Conservation (phyloP, 2,797 vertebrate species). For the Buphagus erythrorhynchus region DNA sequence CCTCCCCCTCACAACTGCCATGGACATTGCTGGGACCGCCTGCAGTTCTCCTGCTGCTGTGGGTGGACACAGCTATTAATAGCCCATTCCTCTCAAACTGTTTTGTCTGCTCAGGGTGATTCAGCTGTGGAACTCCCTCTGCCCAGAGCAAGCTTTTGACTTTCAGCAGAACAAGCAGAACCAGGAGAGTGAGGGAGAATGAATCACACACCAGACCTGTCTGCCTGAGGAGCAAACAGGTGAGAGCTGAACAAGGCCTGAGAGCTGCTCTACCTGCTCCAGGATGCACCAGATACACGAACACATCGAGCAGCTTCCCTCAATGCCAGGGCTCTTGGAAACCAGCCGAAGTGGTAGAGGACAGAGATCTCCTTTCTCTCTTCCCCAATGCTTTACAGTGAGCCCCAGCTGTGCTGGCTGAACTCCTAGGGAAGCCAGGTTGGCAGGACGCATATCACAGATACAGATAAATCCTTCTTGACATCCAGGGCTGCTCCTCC, state of each 20-base stretch:
- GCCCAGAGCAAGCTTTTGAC: not conserved
- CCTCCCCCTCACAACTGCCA: not conserved
- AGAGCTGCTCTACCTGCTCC: not conserved
- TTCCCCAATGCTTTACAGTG: not conserved
- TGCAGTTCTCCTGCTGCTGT: not conserved
- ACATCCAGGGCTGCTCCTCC: not conserved
- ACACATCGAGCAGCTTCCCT: not conserved
- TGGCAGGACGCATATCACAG: not conserved
- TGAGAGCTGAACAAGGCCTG: not conserved
- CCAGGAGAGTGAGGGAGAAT: not conserved
- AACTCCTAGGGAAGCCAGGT: not conserved
- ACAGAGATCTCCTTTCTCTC: not conserved
- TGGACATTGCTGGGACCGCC: not conserved
- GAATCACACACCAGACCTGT: not conserved
- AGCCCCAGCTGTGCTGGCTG: not conserved
- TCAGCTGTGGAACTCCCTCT: not conserved
- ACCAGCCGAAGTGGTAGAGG: not conserved
- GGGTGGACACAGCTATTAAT: slow-evolving; percentile 23
- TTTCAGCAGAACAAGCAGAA: not conserved
- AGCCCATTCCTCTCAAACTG: not conserved
- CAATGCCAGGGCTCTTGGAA: not conserved
- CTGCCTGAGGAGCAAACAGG: not conserved
- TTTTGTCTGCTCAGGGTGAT: not conserved
- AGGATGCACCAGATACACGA: not conserved
- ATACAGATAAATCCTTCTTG: not conserved